A percentile compares a stretch with the other conserved stretches of the same genome.
These are phyloP conservation scores for Hypomesus transpacificus DNA, from an alignment of 2,113 vertebrate species.

Conservation along the genomic window DNA sequence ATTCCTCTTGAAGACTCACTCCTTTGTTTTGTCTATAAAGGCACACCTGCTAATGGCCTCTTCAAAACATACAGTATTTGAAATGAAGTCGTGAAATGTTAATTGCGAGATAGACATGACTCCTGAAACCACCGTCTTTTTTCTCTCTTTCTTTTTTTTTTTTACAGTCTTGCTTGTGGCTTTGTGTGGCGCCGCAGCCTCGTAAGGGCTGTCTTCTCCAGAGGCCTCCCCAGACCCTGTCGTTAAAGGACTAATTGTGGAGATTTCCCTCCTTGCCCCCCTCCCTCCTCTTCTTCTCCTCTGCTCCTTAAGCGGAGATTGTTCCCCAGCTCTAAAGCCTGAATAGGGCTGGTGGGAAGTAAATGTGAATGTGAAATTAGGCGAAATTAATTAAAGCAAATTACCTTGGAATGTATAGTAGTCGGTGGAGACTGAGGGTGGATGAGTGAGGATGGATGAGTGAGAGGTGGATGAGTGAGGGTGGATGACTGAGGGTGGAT, in stretches of 20 bases:
- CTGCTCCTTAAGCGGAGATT: slow-evolving; percentile 83
- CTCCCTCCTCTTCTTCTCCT: slow-evolving; percentile 53
- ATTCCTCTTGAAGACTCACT: slow-evolving; percentile 52
- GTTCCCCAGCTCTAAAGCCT: slow-evolving; percentile 83
- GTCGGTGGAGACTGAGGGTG: slow-evolving; percentile 28
- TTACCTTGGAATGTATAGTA: slow-evolving; percentile 90
- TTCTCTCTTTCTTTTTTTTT: slow-evolving; percentile 43
- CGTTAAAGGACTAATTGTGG: slow-evolving; percentile 93
- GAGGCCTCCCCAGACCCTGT: slow-evolving; percentile 84
- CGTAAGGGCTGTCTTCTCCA: slow-evolving; percentile 83
- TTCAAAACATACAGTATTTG: slow-evolving; percentile 74
- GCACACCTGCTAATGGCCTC: slow-evolving; percentile 83
- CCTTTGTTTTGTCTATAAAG: slow-evolving; percentile 74
- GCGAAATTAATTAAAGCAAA: slow-evolving; percentile 94
- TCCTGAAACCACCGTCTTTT: slow-evolving; percentile 65
- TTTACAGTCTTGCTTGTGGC: slow-evolving; percentile 79
- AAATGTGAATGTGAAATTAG: slow-evolving; percentile 90
- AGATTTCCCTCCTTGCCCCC: slow-evolving; percentile 80
- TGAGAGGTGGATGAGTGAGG: too few relatives aligned
- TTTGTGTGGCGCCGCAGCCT: slow-evolving; percentile 83
- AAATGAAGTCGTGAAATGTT: slow-evolving; percentile 75
- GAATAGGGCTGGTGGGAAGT: slow-evolving; percentile 90
- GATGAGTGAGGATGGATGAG: too few relatives aligned
- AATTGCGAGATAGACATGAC: slow-evolving; percentile 76
- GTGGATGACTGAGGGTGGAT: too few relatives aligned